These are phyloP conservation scores for Escarpia spicata DNA, from an alignment of 2,888 invertebrate species.

Conservation along the genomic window DNA sequence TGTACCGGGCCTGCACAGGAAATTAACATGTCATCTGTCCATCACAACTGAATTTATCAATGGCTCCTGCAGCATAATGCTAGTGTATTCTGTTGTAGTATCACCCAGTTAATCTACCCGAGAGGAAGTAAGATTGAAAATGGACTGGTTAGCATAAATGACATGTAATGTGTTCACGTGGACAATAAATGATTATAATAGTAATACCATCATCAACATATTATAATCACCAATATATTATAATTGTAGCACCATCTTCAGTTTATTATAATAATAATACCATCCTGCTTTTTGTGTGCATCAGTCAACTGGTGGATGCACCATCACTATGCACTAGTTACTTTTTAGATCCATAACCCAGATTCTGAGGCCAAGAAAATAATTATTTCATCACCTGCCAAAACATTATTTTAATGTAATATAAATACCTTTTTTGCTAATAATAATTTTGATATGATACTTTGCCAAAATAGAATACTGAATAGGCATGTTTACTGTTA, in stretches of 20 bases:
- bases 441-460: background rate
- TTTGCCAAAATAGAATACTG: background rate
- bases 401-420: background rate
- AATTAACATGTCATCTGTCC: background rate
- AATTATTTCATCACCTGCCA: background rate
- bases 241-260: too few relatives aligned
- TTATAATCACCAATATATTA: too few relatives aligned
- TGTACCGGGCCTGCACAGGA: background rate
- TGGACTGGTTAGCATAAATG: background rate
- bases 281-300: background rate
- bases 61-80: background rate
- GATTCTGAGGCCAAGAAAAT: background rate
- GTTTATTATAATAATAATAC: too few relatives aligned
- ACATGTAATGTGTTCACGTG: too few relatives aligned
- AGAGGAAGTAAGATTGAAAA: background rate
- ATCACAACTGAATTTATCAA: background rate
- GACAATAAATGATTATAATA: too few relatives aligned
- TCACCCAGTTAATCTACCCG: background rate
- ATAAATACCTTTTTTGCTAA: background rate
- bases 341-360: background rate
- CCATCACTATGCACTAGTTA: too few relatives aligned
- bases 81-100: background rate
- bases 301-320: background rate
- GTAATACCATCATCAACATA: too few relatives aligned
- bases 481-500: background rate